A percentile compares a stretch with the other conserved stretches of the same genome.
Conservation (phyloP, 1,140 invertebrate genomes). For the Brachionus rotundiformis region DNA sequence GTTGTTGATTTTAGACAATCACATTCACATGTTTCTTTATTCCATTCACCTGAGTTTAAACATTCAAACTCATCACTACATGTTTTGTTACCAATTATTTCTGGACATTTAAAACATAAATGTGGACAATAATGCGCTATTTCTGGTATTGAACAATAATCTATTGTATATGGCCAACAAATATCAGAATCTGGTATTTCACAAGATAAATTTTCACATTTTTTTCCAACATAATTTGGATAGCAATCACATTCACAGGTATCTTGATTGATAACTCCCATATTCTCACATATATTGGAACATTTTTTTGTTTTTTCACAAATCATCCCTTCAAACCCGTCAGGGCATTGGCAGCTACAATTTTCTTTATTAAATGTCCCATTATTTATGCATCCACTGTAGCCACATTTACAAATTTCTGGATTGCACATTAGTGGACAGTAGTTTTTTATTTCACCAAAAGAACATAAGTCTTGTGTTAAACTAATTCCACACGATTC, state of each 20-base stretch:
- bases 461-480: not conserved
- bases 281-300: not conserved
- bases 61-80: not conserved
- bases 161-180: not conserved
- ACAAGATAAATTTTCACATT: constrained; percentile 28
- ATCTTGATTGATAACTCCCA: not conserved
- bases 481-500: not conserved
- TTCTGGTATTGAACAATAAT: not conserved
- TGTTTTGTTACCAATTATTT: not conserved
- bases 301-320: constrained; percentile 41
- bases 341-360: not conserved
- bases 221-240: constrained; percentile 3
- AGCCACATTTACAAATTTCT: constrained; percentile 31
- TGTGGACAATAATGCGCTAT: not conserved
- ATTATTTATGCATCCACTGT: constrained; percentile 15
- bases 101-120: constrained; percentile 1
- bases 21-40: not conserved
- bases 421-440: constrained; percentile 35
- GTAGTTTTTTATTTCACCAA: not conserved
- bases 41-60: not conserved
- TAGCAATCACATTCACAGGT: constrained; percentile 46
- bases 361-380: not conserved
- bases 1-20: not conserved
- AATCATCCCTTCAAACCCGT: not conserved
- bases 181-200: not conserved